These are phyloP conservation scores for Brachyptera putata DNA, from an alignment of 2,888 invertebrate genomes.

Conservation along the genomic window DNA sequence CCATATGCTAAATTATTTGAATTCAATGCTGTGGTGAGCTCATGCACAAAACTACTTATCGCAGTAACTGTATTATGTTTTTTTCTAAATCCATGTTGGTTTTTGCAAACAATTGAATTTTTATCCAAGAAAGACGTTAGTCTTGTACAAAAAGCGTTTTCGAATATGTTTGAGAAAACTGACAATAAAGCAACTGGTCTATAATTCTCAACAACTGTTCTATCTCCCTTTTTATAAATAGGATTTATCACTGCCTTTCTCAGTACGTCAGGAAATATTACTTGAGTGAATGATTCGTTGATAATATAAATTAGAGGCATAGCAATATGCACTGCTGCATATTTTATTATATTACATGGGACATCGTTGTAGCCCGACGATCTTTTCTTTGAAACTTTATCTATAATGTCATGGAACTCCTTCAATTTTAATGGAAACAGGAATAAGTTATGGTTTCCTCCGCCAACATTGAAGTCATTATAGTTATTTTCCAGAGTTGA, in stretches of 20 bases:
- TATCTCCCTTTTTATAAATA: conserved; percentile 21
- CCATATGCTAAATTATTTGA: not conserved
- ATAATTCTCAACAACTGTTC: conserved; percentile 11
- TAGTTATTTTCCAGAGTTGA: not conserved
- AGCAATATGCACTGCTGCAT: not conserved
- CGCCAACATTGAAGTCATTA: not conserved
- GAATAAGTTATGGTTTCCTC: not conserved
- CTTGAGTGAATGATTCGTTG: conserved; percentile 14
- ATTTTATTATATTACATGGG: not conserved
- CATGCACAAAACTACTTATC: not conserved
- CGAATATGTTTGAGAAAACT: conserved; percentile 23
- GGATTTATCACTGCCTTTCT: conserved; percentile 22
- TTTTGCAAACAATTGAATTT: not conserved
- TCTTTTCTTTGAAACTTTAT: not conserved
- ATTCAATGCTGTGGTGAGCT: not conserved
- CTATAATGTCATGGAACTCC: not conserved
- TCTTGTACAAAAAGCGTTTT: conserved; percentile 7
- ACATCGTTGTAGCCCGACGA: not conserved
- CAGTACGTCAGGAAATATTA: conserved; percentile 16
- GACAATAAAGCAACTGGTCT: conserved; percentile 15
- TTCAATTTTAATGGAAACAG: not conserved
- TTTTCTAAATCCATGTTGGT: not conserved
- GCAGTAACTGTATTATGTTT: not conserved
- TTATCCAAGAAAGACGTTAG: conserved; percentile 10
- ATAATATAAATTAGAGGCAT: not conserved